These are phyloP conservation scores for Acleris emargana DNA, from an alignment of 2,888 invertebrate species.

Conservation along the genomic window DNA sequence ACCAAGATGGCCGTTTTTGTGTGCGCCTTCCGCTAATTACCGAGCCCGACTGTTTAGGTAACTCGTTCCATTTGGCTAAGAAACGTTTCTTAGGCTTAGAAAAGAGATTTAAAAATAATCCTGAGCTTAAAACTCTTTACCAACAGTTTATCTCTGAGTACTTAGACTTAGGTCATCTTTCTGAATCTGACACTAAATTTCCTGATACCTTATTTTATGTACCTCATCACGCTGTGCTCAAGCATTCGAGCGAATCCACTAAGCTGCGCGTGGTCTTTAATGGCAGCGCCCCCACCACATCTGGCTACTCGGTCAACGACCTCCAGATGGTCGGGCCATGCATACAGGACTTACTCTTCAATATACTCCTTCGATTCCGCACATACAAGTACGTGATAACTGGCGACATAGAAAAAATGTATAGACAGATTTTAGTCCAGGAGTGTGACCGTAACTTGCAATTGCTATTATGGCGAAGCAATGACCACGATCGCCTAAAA, in stretches of 20 bases:
- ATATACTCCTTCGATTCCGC: not conserved
- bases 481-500: not conserved
- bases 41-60: not conserved
- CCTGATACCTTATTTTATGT: not conserved
- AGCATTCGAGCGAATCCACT: constrained; percentile 9
- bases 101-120: not conserved
- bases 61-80: constrained; percentile 1
- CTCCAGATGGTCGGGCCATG: constrained; percentile 5
- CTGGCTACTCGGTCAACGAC: constrained; percentile 13
- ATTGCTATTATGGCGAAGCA: constrained; percentile 2
- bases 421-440: not conserved
- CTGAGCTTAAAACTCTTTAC: not conserved
- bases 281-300: constrained; percentile 8
- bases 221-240: constrained; percentile 10
- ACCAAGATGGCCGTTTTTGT: not conserved
- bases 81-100: not conserved
- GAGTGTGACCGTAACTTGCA: constrained; percentile 1
- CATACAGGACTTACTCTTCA: constrained; percentile 6
- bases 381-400: not conserved
- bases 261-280: constrained; percentile 18
- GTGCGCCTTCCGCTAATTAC: not conserved
- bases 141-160: not conserved
- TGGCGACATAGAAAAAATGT: constrained; percentile 2
- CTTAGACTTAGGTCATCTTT: constrained; percentile 9
- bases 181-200: not conserved